Evolutionary conservation across 2,888 invertebrate genomes (phyloP).

Genomic region (Ochlodes sylvanus): DNA sequence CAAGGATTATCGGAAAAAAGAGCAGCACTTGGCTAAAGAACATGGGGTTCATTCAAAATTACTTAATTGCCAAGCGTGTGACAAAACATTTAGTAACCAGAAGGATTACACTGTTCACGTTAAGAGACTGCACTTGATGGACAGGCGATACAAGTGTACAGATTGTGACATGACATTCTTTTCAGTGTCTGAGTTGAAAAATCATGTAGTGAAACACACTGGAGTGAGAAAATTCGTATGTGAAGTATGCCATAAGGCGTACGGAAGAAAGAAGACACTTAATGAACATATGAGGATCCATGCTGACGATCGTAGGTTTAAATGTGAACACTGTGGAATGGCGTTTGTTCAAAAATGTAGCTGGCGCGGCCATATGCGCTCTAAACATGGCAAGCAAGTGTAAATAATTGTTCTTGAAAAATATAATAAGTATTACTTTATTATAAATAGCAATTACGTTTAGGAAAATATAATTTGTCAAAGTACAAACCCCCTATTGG

Average conservation of each 20-base stretch:
- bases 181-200: slow-evolving; percentile 57
- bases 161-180: slow-evolving; percentile 60
- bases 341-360: slow-evolving; percentile 53
- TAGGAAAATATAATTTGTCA: no score
- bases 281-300: slow-evolving; percentile 57
- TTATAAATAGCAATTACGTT: background rate
- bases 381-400: slow-evolving; percentile 55
- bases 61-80: slow-evolving; percentile 62
- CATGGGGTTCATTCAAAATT: slow-evolving; percentile 55
- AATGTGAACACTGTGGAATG: slow-evolving; percentile 51
- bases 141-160: slow-evolving; percentile 49
- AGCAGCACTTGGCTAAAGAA: slow-evolving; percentile 56
- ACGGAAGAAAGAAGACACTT: slow-evolving; percentile 52
- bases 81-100: slow-evolving; percentile 56
- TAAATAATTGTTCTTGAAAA: slow-evolving; percentile 39
- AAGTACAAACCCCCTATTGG: no score
- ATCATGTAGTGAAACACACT: slow-evolving; percentile 66
- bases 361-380: slow-evolving; percentile 52
- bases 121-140: slow-evolving; percentile 64
- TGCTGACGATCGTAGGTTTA: slow-evolving; percentile 49
- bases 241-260: slow-evolving; percentile 63
- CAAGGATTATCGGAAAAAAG: slow-evolving; percentile 56
- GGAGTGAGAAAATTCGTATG: slow-evolving; percentile 62
- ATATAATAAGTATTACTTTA: background rate
- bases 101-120: slow-evolving; percentile 59